These are phyloP conservation scores for Glaucidium brasilianum DNA, from an alignment of 2,113 vertebrate genomes.

Conservation along the genomic window DNA sequence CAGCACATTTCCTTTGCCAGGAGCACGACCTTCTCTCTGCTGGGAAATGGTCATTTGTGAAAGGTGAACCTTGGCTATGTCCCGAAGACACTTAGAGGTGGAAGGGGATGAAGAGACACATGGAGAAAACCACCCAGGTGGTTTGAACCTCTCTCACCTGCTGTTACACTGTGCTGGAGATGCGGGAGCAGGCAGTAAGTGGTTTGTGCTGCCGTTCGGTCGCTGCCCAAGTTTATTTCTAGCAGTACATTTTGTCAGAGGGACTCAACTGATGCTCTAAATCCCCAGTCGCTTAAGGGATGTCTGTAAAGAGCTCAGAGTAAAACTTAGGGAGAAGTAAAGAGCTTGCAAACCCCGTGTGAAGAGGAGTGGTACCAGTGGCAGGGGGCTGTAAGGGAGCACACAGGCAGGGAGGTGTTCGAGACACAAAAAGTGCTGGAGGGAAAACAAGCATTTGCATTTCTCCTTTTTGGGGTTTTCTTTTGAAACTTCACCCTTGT, in stretches of 20 bases:
- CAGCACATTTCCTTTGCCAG: not conserved
- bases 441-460: not conserved
- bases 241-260: not conserved
- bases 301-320: not conserved
- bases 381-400: not conserved
- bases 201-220: not conserved
- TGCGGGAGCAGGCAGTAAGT: not conserved
- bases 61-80: not conserved
- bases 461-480: not conserved
- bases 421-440: not conserved
- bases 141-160: not conserved
- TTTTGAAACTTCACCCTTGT: not conserved
- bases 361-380: not conserved
- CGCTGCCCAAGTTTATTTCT: not conserved
- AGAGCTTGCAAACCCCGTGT: not conserved
- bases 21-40: not conserved
- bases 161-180: rapidly evolving
- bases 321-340: not conserved
- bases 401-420: not conserved
- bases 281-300: rapidly evolving
- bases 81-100: not conserved
- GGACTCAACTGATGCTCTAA: not conserved
- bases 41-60: not conserved
- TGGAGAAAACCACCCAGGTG: not conserved
- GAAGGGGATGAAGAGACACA: not conserved